Evolutionary conservation across 2,113 vertebrate species (phyloP).

Genomic region (Odobenus rosmarus): DNA sequence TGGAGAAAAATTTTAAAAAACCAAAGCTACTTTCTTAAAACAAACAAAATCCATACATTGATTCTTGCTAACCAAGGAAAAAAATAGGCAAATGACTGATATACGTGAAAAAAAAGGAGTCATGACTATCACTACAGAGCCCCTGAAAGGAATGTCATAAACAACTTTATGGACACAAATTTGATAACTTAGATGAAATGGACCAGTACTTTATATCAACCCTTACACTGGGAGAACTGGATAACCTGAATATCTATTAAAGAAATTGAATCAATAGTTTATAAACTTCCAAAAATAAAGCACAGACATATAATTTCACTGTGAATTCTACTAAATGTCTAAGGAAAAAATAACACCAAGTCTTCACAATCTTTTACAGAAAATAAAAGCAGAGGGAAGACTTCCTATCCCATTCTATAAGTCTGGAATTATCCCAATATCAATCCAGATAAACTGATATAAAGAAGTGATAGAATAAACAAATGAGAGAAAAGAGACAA

Average conservation of each 20-base stretch:
- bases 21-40: background rate
- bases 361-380: background rate
- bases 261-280: background rate
- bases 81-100: background rate
- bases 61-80: background rate
- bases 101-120: background rate
- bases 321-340: background rate
- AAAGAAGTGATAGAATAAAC: background rate
- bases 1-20: background rate
- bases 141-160: background rate
- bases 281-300: background rate
- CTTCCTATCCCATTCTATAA: background rate
- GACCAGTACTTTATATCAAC: background rate
- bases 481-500: background rate
- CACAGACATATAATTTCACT: background rate
- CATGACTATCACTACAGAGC: background rate
- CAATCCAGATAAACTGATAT: background rate
- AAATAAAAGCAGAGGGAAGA: background rate
- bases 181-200: background rate
- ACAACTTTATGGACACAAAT: background rate
- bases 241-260: background rate
- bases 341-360: background rate
- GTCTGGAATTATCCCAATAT: background rate
- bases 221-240: background rate
- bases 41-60: background rate